A percentile compares a stretch with the other conserved stretches of the same genome.
These are phyloP conservation scores for Moxostoma hubbsi DNA, from an alignment of 2,797 vertebrate species.

Conservation along the genomic window DNA sequence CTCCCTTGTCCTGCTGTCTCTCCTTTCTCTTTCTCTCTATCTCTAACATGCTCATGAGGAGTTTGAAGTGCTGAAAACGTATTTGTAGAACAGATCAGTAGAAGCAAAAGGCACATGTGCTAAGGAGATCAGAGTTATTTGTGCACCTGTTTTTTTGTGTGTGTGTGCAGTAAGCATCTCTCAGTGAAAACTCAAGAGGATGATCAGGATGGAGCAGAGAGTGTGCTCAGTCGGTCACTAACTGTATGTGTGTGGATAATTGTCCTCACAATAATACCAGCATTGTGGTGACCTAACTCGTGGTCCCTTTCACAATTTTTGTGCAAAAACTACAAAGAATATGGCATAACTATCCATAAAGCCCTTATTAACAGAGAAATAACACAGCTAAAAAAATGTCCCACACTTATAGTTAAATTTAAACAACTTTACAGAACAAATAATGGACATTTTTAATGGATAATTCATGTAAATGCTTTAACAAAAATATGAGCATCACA, in stretches of 20 bases:
- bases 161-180: constrained; percentile 43
- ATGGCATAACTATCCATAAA: neutral
- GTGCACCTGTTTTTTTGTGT: constrained; percentile 13
- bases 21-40: no score
- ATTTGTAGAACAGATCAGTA: neutral
- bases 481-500: neutral
- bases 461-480: no score
- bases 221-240: constrained; percentile 48
- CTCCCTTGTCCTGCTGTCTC: constrained; percentile 40
- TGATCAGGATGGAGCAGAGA: constrained; percentile 40
- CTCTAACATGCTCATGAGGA: constrained; percentile 2
- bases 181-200: constrained; percentile 51
- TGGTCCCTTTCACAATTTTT: no score
- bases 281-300: neutral
- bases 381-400: no score
- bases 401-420: no score
- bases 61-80: neutral
- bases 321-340: neutral
- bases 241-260: neutral
- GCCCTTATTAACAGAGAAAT: no score
- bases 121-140: neutral
- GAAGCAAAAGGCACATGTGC: neutral
- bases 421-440: no score
- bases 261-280: neutral
- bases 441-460: no score